These are phyloP conservation scores for Microchrysa polita DNA, from an alignment of 2,888 invertebrate genomes.

Conservation along the genomic window DNA sequence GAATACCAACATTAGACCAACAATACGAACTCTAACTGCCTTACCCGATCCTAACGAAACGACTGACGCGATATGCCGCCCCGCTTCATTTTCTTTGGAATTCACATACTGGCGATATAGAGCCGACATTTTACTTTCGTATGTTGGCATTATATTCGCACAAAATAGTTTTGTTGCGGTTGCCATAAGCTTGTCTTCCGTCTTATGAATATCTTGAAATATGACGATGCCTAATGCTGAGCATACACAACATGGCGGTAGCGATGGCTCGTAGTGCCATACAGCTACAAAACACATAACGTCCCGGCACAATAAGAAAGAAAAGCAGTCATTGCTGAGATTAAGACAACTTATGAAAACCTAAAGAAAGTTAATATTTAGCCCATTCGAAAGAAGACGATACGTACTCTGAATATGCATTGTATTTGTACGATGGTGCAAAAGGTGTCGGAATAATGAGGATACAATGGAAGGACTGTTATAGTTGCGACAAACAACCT, in stretches of 20 bases:
- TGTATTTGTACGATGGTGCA: neutral
- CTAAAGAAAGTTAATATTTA: conserved; percentile 40
- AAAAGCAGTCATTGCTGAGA: conserved; percentile 28
- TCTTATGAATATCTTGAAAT: conserved; percentile 46
- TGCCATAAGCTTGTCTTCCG: conserved; percentile 42
- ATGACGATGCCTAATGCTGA: conserved; percentile 36
- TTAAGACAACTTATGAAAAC: conserved; percentile 39
- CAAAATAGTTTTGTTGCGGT: conserved; percentile 31
- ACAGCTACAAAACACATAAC: neutral
- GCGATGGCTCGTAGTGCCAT: neutral
- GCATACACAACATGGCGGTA: conserved; percentile 18
- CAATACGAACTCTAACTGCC: neutral
- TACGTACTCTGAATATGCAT: neutral
- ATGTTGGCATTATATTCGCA: neutral
- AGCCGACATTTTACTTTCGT: conserved; percentile 14
- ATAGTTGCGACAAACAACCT: conserved; percentile 1
- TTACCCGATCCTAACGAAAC: too few species aligned
- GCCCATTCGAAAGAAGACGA: conserved; percentile 5
- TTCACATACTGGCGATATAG: neutral
- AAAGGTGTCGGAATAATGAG: neutral
- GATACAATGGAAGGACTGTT: conserved; percentile 3
- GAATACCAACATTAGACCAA: neutral
- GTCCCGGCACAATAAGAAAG: neutral
- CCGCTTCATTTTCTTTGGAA: neutral
- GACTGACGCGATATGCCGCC: too few species aligned